A percentile compares a stretch with the other conserved stretches of the same genome.
phyloP scores from a whole-genome alignment of 2,797 vertebrate genomes.

The Callimico goeldii region DNA sequence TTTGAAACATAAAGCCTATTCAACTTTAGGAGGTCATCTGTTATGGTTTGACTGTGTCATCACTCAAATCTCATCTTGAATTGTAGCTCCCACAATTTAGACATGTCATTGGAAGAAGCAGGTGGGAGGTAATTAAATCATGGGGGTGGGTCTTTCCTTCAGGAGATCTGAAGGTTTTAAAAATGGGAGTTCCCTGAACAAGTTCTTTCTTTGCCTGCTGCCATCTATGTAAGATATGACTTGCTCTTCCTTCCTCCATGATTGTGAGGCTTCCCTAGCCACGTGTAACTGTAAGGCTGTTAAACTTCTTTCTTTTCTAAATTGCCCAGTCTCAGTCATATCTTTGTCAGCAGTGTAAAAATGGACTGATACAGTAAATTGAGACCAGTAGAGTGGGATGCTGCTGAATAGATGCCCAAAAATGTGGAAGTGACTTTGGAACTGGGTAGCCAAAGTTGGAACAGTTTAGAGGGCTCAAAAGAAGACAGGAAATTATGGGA shows the following conservation, averaged over 20 bases:
- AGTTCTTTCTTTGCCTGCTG: neutral
- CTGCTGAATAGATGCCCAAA: neutral
- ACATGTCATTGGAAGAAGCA: neutral
- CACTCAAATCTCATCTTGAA: neutral
- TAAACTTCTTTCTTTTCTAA: neutral
- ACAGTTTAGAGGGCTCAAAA: neutral
- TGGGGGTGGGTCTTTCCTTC: neutral
- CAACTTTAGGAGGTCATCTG: neutral
- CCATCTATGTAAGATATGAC: neutral
- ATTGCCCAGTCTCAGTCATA: neutral
- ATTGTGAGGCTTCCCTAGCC: neutral
- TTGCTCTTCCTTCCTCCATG: neutral
- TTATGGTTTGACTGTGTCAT: neutral
- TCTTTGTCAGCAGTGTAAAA: neutral
- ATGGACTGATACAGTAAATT: neutral
- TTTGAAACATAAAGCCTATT: neutral
- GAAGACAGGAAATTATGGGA: neutral
- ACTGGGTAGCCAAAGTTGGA: neutral
- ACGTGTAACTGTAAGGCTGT: neutral
- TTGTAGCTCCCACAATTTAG: neutral
- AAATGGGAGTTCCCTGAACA: neutral
- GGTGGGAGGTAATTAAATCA: neutral
- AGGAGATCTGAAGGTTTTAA: neutral
- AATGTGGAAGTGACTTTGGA: neutral
- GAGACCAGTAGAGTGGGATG: neutral